Base-by-base conservation (phyloP, 2,113 vertebrate species). In the Forbesichthys papilliferus region DNA sequence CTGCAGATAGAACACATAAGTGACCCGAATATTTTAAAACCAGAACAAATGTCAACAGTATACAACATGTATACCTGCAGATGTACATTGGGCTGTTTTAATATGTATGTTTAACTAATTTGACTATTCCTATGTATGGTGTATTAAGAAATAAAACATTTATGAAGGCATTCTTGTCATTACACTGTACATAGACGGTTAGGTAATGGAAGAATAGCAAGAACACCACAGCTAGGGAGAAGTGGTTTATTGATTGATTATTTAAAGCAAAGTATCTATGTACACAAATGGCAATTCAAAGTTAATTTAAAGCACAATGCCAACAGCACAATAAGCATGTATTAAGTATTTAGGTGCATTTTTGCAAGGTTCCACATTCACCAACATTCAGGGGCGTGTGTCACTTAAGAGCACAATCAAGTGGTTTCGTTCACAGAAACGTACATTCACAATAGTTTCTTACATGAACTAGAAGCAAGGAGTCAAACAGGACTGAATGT, bases 281-380 rank as follows among this genome's bases (percentile, higher is more conserved):
- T 86, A 87, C 75, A 88, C 75, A 84, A 86, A 82, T 68, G 72
- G 69, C 33, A 77, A 79, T 77, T 78, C 79, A 77, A 82, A 71
- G 52, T 74, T 67, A 61, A 67, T 36, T 49, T 71, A 86, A 89
- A 89, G 79, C 84, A 88, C 86, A 87, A 86, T 83, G 84, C 72
- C 82, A 76, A 87, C 86, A 87, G 85, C 84, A 89, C 88, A 84
- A 79, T 74, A 86, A 88, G 86, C 84, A 86, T 79, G 79, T 79
- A 74, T 73, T 69, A 78, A 80, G 75, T 79, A 73, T 85, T 86
- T 74, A 87, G 80, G 85, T 86, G 84, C 83, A 71, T 84, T 86
- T 88, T 90, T 83, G 80, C 73, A 84, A 78, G 81, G 79, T 86
- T 85, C 79, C 86, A 90, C 86, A 88, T 89, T 91, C 82, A 86